Conservation (phyloP, 1,140 invertebrate species). For the Hirudo medicinalis region DNA sequence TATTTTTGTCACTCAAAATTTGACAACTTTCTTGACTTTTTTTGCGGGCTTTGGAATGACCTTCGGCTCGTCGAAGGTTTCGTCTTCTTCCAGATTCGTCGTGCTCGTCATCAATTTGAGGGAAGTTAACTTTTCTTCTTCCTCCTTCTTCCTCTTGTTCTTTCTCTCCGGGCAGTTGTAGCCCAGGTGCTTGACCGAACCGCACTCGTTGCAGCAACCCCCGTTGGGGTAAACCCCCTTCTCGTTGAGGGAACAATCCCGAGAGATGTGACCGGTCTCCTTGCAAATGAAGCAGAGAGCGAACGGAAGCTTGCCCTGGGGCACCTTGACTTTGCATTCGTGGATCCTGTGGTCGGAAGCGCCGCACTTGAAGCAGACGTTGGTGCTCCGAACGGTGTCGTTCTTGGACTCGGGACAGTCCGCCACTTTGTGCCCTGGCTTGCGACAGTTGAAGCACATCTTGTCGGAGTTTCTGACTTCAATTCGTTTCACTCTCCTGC, state of each 20-base stretch:
- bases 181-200: constrained; percentile 63
- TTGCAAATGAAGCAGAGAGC: constrained; percentile 44
- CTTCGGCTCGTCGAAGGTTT: neutral
- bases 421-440: constrained; percentile 54
- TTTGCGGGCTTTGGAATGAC: neutral
- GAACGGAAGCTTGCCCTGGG: constrained; percentile 51
- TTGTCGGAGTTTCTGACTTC: neutral
- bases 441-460: constrained; percentile 53
- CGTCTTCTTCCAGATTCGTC: neutral
- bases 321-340: constrained; percentile 23
- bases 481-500: constrained; percentile 2
- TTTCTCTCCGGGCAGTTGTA: constrained; percentile 55
- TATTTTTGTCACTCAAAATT: neutral
- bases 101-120: neutral
- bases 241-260: constrained; percentile 28
- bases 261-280: constrained; percentile 28
- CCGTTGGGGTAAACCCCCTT: constrained; percentile 66
- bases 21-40: constrained; percentile 7
- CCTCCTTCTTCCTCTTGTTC: neutral
- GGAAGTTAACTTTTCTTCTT: neutral
- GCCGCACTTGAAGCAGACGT: constrained; percentile 32
- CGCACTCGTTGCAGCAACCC: constrained; percentile 61
- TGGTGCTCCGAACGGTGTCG: constrained; percentile 19
- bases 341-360: constrained; percentile 27
- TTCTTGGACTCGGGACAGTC: constrained; percentile 56